These are phyloP conservation scores for Protula sp. DNA, from an alignment of 2,888 invertebrate species.

Conservation along the genomic window DNA sequence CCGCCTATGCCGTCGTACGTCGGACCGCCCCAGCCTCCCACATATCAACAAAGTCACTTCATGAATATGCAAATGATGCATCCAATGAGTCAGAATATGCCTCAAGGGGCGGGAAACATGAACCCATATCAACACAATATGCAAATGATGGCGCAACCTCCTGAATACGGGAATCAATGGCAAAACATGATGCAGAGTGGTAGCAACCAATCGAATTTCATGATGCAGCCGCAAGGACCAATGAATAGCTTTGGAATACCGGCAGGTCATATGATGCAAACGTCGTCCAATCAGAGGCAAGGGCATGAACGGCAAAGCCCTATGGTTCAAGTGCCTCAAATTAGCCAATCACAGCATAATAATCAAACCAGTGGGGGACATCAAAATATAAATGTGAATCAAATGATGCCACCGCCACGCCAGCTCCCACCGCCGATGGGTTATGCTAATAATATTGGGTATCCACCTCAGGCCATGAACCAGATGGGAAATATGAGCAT, in stretches of 20 bases:
- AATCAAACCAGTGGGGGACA: background rate
- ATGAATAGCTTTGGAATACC: background rate
- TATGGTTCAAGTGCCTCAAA: constrained; percentile 50
- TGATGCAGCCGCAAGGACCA: background rate
- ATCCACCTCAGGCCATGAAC: background rate
- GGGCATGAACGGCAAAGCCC: constrained; percentile 36
- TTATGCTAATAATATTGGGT: too few relatives aligned
- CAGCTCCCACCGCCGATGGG: background rate
- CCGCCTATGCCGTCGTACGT: background rate
- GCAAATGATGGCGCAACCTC: background rate
- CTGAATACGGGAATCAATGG: background rate
- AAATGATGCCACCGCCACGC: background rate
- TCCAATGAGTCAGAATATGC: background rate
- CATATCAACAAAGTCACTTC: background rate
- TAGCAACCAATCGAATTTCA: background rate
- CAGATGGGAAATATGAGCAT: background rate
- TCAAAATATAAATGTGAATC: background rate
- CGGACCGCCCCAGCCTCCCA: background rate
- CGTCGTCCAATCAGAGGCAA: background rate
- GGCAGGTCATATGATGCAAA: background rate
- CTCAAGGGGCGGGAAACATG: background rate
- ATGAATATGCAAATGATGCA: background rate
- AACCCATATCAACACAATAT: background rate
- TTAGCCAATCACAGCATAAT: constrained; percentile 43
- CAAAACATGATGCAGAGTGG: constrained; percentile 1